Evolutionary conservation across 2,113 vertebrate genomes (phyloP).

Genomic region (Gymnocephalus cernua): DNA sequence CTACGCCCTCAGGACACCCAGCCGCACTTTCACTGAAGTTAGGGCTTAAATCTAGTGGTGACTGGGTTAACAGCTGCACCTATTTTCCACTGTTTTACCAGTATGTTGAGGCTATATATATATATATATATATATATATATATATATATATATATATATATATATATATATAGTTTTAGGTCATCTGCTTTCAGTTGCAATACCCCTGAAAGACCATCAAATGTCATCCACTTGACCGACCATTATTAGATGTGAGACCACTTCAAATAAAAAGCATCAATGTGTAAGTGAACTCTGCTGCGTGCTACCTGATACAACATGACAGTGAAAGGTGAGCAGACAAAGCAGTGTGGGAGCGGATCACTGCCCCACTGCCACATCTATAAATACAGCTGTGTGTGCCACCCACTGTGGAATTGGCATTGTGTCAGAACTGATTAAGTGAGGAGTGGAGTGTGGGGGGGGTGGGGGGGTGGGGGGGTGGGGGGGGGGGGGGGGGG

Average conservation of each 20-base stretch:
- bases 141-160: too few relatives aligned
- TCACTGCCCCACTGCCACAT: conserved; percentile 58
- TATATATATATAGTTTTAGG: conserved; percentile 35
- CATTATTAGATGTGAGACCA: conserved; percentile 32
- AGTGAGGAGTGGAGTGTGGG: conserved; percentile 30
- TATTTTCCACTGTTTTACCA: conserved; percentile 18
- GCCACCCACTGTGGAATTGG: conserved; percentile 76
- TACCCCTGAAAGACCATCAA: conserved; percentile 19
- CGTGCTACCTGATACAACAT: conserved; percentile 34
- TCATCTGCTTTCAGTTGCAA: conserved; percentile 39
- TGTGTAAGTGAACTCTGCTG: conserved; percentile 23
- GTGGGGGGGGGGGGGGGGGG: not conserved
- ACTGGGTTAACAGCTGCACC: conserved; percentile 57
- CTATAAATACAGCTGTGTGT: conserved; percentile 54
- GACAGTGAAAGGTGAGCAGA: conserved; percentile 36
- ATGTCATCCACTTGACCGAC: conserved; percentile 15
- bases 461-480: not conserved
- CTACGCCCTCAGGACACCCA: conserved; percentile 57
- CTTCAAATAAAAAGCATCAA: conserved; percentile 49
- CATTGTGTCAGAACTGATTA: conserved; percentile 79
- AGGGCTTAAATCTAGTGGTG: conserved; percentile 47
- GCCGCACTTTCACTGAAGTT: conserved; percentile 66
- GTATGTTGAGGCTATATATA: conserved; percentile 35
- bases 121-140: too few relatives aligned
- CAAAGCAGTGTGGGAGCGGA: conserved; percentile 41